Evolutionary conservation across 2,113 vertebrate species (phyloP).

Genomic region (Tragelaphus buxtoni): DNA sequence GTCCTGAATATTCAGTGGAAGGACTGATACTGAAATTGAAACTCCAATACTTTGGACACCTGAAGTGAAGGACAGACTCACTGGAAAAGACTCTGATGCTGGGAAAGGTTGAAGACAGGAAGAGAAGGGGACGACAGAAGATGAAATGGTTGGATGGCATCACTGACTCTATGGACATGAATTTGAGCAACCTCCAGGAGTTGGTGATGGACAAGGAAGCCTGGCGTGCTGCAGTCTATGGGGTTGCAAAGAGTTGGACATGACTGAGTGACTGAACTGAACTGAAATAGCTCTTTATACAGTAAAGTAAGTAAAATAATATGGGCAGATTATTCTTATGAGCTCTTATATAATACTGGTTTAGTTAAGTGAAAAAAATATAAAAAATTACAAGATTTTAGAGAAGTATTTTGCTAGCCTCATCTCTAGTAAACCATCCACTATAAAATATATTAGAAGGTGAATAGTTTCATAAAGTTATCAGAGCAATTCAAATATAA

Average conservation of each 20-base stretch:
- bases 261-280: neutral
- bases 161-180: neutral
- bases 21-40: neutral
- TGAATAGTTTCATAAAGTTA: neutral
- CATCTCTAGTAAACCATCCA: neutral
- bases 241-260: neutral
- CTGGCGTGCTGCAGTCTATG: neutral
- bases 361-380: neutral
- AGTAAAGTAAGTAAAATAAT: conserved; percentile 52
- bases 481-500: conserved; percentile 22
- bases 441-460: neutral
- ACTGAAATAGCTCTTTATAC: conserved; percentile 18
- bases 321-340: conserved; percentile 40
- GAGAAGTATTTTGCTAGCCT: neutral
- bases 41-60: neutral
- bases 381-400: neutral
- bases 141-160: neutral
- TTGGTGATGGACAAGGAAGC: neutral
- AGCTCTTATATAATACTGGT: conserved; percentile 12
- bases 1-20: neutral
- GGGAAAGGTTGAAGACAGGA: neutral
- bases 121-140: neutral
- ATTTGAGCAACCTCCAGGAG: neutral
- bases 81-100: neutral
- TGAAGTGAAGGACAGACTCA: neutral